These are phyloP conservation scores for Thamnophis sirtalis DNA, from an alignment of 2,113 vertebrate species.

Conservation along the genomic window DNA sequence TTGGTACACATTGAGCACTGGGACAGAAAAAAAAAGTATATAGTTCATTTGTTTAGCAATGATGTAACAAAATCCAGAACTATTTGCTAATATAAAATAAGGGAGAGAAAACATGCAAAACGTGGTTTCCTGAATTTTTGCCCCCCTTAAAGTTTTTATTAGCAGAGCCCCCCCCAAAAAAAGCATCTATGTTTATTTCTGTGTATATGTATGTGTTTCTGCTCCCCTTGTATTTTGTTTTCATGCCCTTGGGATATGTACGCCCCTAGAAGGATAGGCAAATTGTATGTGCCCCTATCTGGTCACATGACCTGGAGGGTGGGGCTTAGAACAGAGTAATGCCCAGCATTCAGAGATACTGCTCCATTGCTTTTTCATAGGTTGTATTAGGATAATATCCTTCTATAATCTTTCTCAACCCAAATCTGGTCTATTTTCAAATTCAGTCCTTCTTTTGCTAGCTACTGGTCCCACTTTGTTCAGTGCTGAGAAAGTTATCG, in stretches of 20 bases:
- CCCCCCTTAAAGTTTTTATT: background rate
- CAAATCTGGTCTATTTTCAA: background rate
- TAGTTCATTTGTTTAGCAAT: background rate
- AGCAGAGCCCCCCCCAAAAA: background rate
- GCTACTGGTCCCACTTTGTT: background rate
- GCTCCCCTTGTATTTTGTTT: background rate
- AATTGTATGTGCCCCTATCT: background rate
- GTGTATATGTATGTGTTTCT: background rate
- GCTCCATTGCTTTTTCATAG: background rate
- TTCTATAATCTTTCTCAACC: background rate
- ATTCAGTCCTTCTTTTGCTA: background rate
- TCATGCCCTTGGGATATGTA: background rate
- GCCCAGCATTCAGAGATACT: background rate
- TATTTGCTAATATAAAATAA: constrained; percentile 6
- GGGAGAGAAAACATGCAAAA: background rate
- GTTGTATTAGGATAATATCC: background rate
- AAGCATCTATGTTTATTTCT: background rate
- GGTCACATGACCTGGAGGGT: background rate
- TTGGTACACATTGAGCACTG: background rate
- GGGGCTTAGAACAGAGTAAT: background rate
- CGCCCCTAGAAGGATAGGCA: background rate
- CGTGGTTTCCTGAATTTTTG: background rate
- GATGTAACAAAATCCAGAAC: background rate
- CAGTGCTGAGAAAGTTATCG: background rate
- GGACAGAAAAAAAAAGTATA: constrained; percentile 12